Evolutionary conservation across 2,888 invertebrate genomes (phyloP), one percentile per base, ranked within the genome.

Genomic region (Hyles lineata): DNA sequence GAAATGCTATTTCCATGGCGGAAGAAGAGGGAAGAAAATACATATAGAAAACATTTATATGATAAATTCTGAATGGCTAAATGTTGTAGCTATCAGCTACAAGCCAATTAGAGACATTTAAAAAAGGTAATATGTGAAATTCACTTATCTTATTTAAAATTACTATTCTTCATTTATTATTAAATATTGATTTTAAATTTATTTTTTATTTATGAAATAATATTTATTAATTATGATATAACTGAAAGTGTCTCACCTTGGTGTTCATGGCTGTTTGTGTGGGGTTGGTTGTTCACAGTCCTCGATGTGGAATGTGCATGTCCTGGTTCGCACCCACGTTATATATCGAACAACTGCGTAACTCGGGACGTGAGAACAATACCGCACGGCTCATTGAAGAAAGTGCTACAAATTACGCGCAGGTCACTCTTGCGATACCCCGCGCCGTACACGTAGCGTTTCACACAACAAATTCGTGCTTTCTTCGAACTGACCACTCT

Each of bases 241-340:
- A 70, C n/a, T 58, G 32, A 21, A 21, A 43, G 29, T 8, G 23
- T 76, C 90, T 89, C 78, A 95, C 95, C 93, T 94, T 95, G 93
- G 88, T 88, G 91, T 92, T 90, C 95, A 95, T 95, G 90, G 91
- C 88, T 91, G 87, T 87, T 76, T 76, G 88, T 85, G 86, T 92
- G 85, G 89, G 85, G 85, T 87, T 81, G 87, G 87, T 83, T 88
- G 88, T 76, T 83, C 90, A 90, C 89, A 86, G 89, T 89, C 89
- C 88, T 88, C 89, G 83, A 80, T 79, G 83, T 82, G 90, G 90
- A 93, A 90, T 94, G 93, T 91, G 87, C 75, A 81, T 78, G 79
- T 83, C 85, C 84, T 80, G 79, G 80, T 83, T 76, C 78, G 79
- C 78, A 78, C 55, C 78, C 81, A 85, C 89, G 86, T 92, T 94